Conservation (phyloP, 2,797 vertebrate genomes). For the Neomorphus geoffroyi region DNA sequence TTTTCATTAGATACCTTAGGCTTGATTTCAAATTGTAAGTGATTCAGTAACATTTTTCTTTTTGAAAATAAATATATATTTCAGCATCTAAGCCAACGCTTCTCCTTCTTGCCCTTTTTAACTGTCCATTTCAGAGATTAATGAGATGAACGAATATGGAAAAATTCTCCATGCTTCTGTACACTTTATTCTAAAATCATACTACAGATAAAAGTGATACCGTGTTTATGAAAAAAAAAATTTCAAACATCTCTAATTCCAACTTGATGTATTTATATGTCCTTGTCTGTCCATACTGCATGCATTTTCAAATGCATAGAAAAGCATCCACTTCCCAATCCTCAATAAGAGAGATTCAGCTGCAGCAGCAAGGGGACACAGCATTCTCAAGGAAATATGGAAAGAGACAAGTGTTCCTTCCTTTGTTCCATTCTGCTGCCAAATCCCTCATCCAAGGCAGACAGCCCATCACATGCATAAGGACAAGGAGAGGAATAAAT, state of each 20-base stretch:
- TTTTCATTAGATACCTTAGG: constrained; percentile 21
- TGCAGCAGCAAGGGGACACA: neutral
- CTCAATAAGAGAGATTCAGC: neutral
- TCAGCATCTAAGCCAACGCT: neutral
- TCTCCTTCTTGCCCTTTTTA: neutral
- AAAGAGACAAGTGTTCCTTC: neutral
- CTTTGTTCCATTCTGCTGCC: neutral
- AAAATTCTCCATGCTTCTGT: neutral
- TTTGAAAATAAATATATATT: constrained; percentile 6
- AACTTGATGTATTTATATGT: neutral
- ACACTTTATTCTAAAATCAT: neutral
- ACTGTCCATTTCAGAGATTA: neutral
- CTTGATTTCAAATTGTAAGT: constrained; percentile 49
- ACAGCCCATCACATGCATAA: neutral
- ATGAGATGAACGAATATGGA: neutral
- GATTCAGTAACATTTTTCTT: neutral
- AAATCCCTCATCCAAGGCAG: neutral
- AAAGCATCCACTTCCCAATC: neutral
- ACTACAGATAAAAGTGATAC: neutral
- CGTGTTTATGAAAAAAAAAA: neutral
- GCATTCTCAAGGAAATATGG: neutral
- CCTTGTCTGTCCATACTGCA: neutral
- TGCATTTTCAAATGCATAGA: neutral
- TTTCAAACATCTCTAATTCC: neutral
- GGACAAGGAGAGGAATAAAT: neutral